These are phyloP conservation scores for Syngnathus typhle DNA, from an alignment of 2,113 vertebrate species.

Conservation along the genomic window DNA sequence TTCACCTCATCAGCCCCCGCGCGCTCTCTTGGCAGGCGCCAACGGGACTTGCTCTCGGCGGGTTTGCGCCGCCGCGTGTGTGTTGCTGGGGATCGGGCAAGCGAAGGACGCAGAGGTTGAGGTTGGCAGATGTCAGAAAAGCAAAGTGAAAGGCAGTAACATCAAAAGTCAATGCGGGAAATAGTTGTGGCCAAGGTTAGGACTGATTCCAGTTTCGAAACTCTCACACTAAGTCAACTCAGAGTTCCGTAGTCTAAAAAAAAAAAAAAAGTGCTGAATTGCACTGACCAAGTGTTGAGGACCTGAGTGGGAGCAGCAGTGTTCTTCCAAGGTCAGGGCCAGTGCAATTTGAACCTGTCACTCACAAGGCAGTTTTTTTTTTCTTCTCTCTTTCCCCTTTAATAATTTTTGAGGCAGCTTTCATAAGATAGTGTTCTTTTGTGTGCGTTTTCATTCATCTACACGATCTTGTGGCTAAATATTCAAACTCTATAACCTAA, in stretches of 20 bases:
- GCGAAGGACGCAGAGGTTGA: conserved; percentile 11
- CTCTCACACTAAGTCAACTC: background rate
- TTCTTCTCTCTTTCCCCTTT: conserved; percentile 27
- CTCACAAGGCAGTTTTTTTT: conserved; percentile 47
- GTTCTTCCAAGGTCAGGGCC: conserved; percentile 37
- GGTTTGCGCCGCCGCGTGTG: conserved; percentile 40
- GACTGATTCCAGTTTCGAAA: background rate
- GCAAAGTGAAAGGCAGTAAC: conserved; percentile 12
- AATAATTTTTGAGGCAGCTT: conserved; percentile 17
- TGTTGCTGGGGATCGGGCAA: conserved; percentile 7
- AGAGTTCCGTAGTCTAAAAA: background rate
- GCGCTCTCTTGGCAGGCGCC: conserved; percentile 41
- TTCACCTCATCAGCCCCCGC: conserved; percentile 64
- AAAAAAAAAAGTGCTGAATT: background rate
- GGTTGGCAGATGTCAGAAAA: conserved; percentile 12
- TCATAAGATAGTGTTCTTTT: conserved; percentile 16
- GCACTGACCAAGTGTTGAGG: conserved; percentile 25
- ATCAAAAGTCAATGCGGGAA: background rate
- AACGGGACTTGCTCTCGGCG: conserved; percentile 40
- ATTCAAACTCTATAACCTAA: background rate
- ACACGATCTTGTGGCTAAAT: too few species aligned
- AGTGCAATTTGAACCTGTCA: conserved; percentile 51
- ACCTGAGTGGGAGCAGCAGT: conserved; percentile 23
- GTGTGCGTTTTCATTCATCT: too few species aligned
- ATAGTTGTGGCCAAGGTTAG: too few species aligned